These are phyloP conservation scores for Amphiprion ocellaris DNA, from an alignment of 2,113 vertebrate species.

Conservation along the genomic window DNA sequence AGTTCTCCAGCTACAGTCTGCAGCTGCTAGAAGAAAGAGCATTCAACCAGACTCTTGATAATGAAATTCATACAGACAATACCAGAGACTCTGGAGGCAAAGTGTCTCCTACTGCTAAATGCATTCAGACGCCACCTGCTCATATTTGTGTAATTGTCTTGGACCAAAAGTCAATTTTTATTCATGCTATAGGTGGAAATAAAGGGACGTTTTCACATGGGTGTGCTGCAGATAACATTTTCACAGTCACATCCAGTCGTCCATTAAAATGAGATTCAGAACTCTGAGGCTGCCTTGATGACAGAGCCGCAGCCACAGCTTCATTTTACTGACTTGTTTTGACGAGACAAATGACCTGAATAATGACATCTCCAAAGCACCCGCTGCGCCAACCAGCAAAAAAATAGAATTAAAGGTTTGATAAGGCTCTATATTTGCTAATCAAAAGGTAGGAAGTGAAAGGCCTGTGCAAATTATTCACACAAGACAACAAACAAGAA, in stretches of 20 bases:
- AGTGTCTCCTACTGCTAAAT: neutral
- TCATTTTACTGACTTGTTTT: neutral
- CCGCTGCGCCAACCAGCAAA: neutral
- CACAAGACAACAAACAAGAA: neutral
- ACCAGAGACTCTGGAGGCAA: no score
- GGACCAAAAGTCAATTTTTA: neutral
- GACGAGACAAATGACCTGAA: no score
- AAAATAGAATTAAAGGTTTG: neutral
- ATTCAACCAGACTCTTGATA: no score
- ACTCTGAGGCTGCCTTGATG: neutral
- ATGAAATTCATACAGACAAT: neutral
- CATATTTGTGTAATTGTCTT: neutral
- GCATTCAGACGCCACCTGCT: neutral
- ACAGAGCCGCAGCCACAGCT: neutral
- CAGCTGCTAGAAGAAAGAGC: no score
- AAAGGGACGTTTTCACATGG: neutral
- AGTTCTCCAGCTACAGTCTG: no score
- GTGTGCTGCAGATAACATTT: fast-evolving
- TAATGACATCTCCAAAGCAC: no score
- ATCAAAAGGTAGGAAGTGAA: neutral
- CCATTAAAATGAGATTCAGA: neutral
- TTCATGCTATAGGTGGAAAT: neutral
- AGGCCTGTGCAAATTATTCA: neutral
- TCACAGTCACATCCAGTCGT: neutral
- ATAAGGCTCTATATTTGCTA: neutral